phyloP scores from a whole-genome alignment of 2,888 invertebrate species.

The Alsophila aescularia region DNA sequence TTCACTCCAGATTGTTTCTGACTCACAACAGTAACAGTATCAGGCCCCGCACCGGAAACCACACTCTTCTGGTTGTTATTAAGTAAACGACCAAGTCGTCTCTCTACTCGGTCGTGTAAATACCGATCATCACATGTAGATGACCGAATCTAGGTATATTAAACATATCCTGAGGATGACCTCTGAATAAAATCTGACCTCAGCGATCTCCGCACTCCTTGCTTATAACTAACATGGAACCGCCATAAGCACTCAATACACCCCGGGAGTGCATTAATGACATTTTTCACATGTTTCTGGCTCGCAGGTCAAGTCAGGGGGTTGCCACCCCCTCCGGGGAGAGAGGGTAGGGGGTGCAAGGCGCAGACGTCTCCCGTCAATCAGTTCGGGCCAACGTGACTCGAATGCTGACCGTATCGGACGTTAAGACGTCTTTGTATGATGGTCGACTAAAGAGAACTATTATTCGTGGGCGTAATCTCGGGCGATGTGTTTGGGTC shows the following conservation, averaged over 20 bases:
- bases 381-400: conserved; percentile 80
- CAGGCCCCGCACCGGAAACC: too few species aligned
- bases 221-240: conserved; percentile 24
- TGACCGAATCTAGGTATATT: too few species aligned
- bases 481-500: conserved; percentile 36
- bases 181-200: conserved; percentile 19
- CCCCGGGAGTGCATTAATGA: conserved; percentile 78
- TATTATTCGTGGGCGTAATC: conserved; percentile 65
- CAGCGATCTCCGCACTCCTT: conserved; percentile 23
- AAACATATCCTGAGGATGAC: not conserved
- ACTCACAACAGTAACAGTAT: too few species aligned
- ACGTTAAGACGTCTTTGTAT: conserved; percentile 68
- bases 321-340: conserved; percentile 8
- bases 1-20: too few species aligned
- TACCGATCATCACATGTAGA: too few species aligned
- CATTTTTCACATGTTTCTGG: conserved; percentile 82
- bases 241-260: conserved; percentile 40
- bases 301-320: conserved; percentile 70
- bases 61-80: too few species aligned
- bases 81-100: too few species aligned
- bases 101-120: too few species aligned
- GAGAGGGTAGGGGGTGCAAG: conserved; percentile 45
- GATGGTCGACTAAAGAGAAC: conserved; percentile 54
- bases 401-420: conserved; percentile 65
- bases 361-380: conserved; percentile 83